Base-by-base conservation (phyloP, 1,140 invertebrate species). In the Microplitis mediator region DNA sequence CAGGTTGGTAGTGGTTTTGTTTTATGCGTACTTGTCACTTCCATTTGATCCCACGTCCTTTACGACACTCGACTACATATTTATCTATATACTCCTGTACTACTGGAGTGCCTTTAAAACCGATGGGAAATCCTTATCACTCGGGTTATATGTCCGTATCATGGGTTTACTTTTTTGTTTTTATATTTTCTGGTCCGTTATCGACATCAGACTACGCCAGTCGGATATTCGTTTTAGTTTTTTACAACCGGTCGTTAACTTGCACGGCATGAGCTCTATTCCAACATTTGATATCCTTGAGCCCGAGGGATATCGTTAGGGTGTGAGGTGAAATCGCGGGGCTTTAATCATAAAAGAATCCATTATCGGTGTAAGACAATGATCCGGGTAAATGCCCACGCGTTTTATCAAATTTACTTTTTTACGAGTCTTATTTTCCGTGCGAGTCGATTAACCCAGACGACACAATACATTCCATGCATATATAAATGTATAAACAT, bases 171-270 rank as follows among this genome's bases (percentile, higher is more conserved):
- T 9, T 23, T 35, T 50, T 64, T 23, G 16, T 8, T 63, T 39
- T 39, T 63, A 13, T 39, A 31, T n/a, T 63, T 13, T 9, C 32
- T 36, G 39, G n/a, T 64, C 62, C 58, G 45, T 70, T 71, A 73
- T 63, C 56, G 9, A 54, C 54, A 63, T 67, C 58, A 31, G 23
- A 23, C 23, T 69, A 66, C 69, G 62, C 72, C 56, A 61, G 68
- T 76, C 76, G 76, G 75, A 72, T 75, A 76, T 78, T 76, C 73
- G 72, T 76, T 77, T 75, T 73, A 72, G 63, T 72, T 78, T 77
- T 76, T 77, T 73, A 78, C 73, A 67, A 74, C 71, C 71, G 70
- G 69, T 73, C 79, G 79, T 78, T 75, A 76, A 80, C 62, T 64
- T 36, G 31, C n/a, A 64, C 23, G 34, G 31, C 14, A 23, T 64